Evolutionary conservation across 2,113 vertebrate species (phyloP).

Genomic region (Zosterops japonicus): DNA sequence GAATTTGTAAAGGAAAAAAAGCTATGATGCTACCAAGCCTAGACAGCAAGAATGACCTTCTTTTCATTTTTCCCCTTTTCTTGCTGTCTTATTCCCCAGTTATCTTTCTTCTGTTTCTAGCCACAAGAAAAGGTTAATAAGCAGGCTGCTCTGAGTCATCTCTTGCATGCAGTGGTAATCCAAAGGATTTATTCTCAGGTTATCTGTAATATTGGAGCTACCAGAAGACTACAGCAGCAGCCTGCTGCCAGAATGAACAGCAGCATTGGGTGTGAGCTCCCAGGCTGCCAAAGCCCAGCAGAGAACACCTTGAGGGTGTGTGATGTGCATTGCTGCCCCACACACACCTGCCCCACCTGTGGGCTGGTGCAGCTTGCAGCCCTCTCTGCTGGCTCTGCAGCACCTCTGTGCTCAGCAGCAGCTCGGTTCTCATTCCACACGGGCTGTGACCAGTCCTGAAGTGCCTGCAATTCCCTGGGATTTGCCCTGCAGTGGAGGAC

Average conservation of each 20-base stretch:
- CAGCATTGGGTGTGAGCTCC: background rate
- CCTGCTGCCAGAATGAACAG: background rate
- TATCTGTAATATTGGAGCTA: background rate
- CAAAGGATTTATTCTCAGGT: background rate
- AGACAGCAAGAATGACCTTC: background rate
- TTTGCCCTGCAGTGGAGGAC: background rate
- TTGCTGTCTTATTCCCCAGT: background rate
- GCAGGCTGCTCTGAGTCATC: background rate
- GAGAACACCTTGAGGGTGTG: background rate
- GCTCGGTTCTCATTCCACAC: background rate
- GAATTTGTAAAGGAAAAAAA: background rate
- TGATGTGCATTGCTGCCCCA: background rate
- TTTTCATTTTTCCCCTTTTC: background rate
- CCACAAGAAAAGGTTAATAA: background rate
- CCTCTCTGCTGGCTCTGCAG: background rate
- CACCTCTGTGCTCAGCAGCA: background rate
- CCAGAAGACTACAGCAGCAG: background rate
- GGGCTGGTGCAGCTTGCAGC: background rate
- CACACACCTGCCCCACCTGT: rapidly evolving
- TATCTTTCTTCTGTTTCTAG: background rate
- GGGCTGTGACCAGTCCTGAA: background rate
- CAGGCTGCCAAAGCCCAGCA: background rate
- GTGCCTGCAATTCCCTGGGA: background rate
- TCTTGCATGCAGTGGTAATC: background rate
- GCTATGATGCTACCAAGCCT: background rate